phyloP scores from a whole-genome alignment of 2,888 invertebrate genomes.

The Electrophaes corylata region DNA sequence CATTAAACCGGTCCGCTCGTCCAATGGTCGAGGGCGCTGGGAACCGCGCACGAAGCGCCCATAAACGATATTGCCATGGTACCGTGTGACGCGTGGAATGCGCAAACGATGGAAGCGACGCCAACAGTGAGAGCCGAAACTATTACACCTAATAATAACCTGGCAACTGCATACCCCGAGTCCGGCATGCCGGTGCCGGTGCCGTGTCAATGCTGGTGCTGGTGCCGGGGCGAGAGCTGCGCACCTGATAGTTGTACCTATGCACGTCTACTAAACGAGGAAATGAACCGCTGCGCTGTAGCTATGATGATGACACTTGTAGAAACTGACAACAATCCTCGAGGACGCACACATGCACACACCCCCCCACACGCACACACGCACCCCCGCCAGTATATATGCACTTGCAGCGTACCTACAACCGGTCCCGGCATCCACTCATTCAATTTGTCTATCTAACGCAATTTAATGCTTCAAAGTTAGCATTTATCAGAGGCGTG shows the following conservation, averaged over 20 bases:
- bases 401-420: conserved; percentile 39
- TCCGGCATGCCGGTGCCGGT: not conserved
- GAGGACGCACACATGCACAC: no score
- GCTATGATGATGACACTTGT: no score
- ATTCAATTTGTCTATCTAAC: conserved; percentile 56
- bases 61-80: conserved; percentile 30
- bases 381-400: no score
- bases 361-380: conserved; percentile 2
- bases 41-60: conserved; percentile 26
- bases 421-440: conserved; percentile 55
- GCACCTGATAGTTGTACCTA: no score
- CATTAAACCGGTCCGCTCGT: conserved; percentile 32
- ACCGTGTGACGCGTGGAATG: conserved; percentile 26
- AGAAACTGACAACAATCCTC: no score
- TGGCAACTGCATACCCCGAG: conserved; percentile 9
- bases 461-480: conserved; percentile 8
- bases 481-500: conserved; percentile 10
- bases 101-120: conserved; percentile 26
- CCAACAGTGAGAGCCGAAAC: conserved; percentile 25
- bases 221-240: no score
- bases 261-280: not conserved
- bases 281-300: no score
- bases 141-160: conserved; percentile 27
- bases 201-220: no score
- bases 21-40: conserved; percentile 32